Base-by-base conservation (phyloP, 2,113 vertebrate species). In the Gopherus flavomarginatus region DNA sequence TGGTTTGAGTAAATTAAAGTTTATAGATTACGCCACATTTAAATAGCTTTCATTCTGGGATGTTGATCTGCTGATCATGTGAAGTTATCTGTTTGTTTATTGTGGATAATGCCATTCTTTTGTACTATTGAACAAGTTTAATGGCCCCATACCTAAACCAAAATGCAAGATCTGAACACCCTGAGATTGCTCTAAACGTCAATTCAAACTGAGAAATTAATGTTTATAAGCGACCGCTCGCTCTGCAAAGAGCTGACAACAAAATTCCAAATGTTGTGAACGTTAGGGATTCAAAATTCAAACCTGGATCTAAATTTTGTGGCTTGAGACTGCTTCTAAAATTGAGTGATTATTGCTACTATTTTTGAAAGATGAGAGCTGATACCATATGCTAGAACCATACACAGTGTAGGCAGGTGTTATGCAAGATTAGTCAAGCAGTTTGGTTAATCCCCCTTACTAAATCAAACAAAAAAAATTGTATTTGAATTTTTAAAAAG, bases 401-500 rank as follows among this genome's bases (percentile, higher is more conserved):
- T 56, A 5, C 0, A 0, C 14, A 22, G 10, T 14, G 21, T 2
- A 49, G 35, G 14, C 11, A 11, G 3, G 19, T 38, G n/a, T 72
- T 72, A 72, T 72, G 65, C n/a, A 72, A 38, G 65, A 72, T 38
- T 72, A 38, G 65, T 72, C n/a, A 72, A 29, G 17, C 0, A 0
- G 24, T 57, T 75, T 4, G 65, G 19, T 57, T 62, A 38, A 29
- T 84, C 86, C 24, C 29, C 44, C 56, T 80, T 47, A 27, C 0
- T 3, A 21, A 31, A n/a, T 77, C n/a, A 86, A 86, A 56, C 52
- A 54, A 90, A 56, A 16, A 50, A 53, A 24, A 13, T 83, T 86
- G 56, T 52, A 75, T 22, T 50, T 56, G 24, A 42, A 57, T 19
- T 77, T 90, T 19, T 44, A 44, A 16, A 47, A 47, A 54, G 13